Percentiles rank a stretch among this genome's conserved stretches.
phyloP scores from a whole-genome alignment of 2,888 invertebrate species.

The Erannis defoliaria region DNA sequence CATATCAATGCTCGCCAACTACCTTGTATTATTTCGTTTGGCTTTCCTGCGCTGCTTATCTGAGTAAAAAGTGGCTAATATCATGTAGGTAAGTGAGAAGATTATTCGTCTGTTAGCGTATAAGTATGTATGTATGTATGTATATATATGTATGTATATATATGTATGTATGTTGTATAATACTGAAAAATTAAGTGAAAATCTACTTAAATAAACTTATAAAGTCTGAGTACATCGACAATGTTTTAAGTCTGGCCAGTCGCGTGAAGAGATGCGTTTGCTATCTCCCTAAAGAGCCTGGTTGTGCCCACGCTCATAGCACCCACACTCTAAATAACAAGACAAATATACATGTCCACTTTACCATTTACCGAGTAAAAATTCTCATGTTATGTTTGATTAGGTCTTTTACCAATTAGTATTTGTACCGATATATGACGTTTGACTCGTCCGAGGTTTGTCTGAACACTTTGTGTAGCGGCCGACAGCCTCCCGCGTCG shows the following conservation, averaged over 20 bases:
- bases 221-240: conserved; percentile 3
- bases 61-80: conserved; percentile 11
- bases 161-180: no score
- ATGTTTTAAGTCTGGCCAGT: conserved; percentile 23
- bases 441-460: conserved; percentile 67
- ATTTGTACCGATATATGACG: conserved; percentile 82
- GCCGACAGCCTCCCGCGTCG: conserved; percentile 59
- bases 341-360: conserved; percentile 83
- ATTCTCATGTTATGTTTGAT: conserved; percentile 83
- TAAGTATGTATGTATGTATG: no score
- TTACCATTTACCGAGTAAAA: conserved; percentile 85
- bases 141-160: no score
- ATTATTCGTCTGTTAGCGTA: background rate
- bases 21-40: conserved; percentile 45
- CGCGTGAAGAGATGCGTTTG: conserved; percentile 56
- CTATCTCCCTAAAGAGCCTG: conserved; percentile 67
- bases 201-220: background rate
- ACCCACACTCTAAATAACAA: conserved; percentile 84
- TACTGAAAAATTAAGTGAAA: background rate
- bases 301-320: conserved; percentile 74
- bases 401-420: conserved; percentile 86
- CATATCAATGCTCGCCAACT: conserved; percentile 48
- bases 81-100: background rate
- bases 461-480: conserved; percentile 69
- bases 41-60: conserved; percentile 26